phyloP scores from a whole-genome alignment of 2,888 invertebrate genomes.

The Eupeodes latifasciatus region DNA sequence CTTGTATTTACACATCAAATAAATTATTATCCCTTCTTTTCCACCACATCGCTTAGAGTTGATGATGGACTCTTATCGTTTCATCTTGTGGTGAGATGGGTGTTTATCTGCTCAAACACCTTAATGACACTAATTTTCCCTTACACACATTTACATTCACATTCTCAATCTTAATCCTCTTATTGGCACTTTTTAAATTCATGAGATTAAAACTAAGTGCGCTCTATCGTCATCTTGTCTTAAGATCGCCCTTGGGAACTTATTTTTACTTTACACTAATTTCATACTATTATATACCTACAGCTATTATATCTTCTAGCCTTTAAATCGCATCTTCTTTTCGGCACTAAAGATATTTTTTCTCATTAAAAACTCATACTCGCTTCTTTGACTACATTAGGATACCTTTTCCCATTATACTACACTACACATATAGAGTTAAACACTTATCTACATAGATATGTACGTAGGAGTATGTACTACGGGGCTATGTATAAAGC shows the following conservation, averaged over 20 bases:
- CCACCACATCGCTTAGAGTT: constrained; percentile 17
- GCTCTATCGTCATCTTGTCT: constrained; percentile 59
- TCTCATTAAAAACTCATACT: constrained; percentile 72
- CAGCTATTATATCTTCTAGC: constrained; percentile 5
- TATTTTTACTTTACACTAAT: constrained; percentile 1
- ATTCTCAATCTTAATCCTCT: constrained; percentile 52
- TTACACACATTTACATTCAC: constrained; percentile 25
- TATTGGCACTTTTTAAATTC: constrained; percentile 71
- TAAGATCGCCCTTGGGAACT: constrained; percentile 52
- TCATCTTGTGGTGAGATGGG: constrained; percentile 32
- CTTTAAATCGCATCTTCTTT: constrained; percentile 41
- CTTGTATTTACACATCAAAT: constrained; percentile 52
- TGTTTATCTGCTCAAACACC: constrained; percentile 54
- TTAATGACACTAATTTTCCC: constrained; percentile 71
- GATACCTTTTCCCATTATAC: constrained; percentile 19
- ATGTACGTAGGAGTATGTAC: neutral
- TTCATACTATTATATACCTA: neutral
- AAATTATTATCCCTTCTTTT: constrained; percentile 31
- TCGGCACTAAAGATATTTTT: constrained; percentile 41
- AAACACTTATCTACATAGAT: neutral
- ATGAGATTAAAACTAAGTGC: constrained; percentile 72
- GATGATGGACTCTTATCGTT: constrained; percentile 60
- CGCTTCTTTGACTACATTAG: constrained; percentile 44
- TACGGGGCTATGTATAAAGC: neutral
- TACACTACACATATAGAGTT: neutral